These are phyloP conservation scores for Myotis pilosus DNA, from an alignment of 2,797 vertebrate genomes.

Conservation along the genomic window DNA sequence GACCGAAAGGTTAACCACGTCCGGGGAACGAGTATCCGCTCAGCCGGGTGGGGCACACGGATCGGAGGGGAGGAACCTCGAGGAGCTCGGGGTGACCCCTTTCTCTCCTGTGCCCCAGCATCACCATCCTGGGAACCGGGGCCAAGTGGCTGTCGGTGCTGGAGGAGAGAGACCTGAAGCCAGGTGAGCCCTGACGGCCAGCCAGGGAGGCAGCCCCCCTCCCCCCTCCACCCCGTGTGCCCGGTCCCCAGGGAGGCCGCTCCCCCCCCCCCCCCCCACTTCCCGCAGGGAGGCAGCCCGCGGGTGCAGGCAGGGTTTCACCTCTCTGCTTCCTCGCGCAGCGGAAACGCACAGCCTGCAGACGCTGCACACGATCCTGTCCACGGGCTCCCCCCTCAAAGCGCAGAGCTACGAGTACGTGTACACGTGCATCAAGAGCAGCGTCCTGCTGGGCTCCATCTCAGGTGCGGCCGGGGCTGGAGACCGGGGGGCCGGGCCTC, in stretches of 20 bases:
- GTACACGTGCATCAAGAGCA: constrained; percentile 92
- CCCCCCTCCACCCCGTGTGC: no score
- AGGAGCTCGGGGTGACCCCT: background rate
- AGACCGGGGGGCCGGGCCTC: no score
- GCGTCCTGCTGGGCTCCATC: constrained; percentile 94
- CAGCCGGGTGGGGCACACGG: background rate
- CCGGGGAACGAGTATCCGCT: background rate
- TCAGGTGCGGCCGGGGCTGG: constrained; percentile 86
- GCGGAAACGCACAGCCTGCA: constrained; percentile 94
- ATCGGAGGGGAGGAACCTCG: background rate
- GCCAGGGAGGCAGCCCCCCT: no score
- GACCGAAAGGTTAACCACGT: constrained; percentile 24
- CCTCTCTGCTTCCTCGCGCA: constrained; percentile 65
- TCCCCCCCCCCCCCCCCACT: no score
- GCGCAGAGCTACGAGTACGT: constrained; percentile 96
- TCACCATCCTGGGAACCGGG: constrained; percentile 95
- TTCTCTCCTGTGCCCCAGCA: constrained; percentile 80
- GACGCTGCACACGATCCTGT: constrained; percentile 95
- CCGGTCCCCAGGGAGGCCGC: no score
- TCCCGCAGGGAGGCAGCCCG: background rate
- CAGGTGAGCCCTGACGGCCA: constrained; percentile 83
- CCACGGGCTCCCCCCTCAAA: constrained; percentile 94
- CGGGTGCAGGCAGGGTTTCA: background rate
- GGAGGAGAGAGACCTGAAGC: constrained; percentile 93
- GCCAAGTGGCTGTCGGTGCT: constrained; percentile 96